Base-by-base conservation (phyloP, 2,888 invertebrate genomes). In the Morinoia aosen region DNA sequence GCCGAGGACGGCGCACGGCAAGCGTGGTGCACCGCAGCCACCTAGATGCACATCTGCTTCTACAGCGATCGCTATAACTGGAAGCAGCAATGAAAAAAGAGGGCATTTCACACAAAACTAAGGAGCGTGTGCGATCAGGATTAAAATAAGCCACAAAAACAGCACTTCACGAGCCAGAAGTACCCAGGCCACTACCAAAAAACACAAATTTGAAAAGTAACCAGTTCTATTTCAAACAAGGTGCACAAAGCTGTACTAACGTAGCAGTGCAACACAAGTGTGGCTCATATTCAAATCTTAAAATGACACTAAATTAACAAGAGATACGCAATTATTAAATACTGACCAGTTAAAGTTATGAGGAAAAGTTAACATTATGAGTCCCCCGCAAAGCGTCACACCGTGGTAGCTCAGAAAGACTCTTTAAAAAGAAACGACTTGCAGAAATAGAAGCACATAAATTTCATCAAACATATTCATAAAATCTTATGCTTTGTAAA, bases 291-390 rank as follows among this genome's bases (percentile, higher is more conserved):
- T 16, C 25, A 76, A 76, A 76, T 76, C 76, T 76, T 76, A 76
- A 76, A 76, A 76, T 76, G 76, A 76, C 76, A 76, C 33, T 76
- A 76, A 76, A 76, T 76, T 76, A 76, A 76, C 25, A 76, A 76
- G 76, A 76, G 76, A 76, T 76, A 76, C 25, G 76, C 76, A 76
- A 76, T 76, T 76, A 76, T 76, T 76, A 76, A 76, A 76, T 76
- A 76, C 76, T 76, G 76, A 76, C 76, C 76, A 76, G 76, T 76
- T 76, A 76, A 76, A 76, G 76, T 76, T 76, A 76, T 76, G 76
- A 76, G 76, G 33, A 76, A 76, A 76, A 19, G 33, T 76, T 76
- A 76, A 76, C 76, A 76, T 19, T 76, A 76, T 19, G 76, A 76
- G 76, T 33, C 76, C 76, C 48, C 25, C 25, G 33, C 76, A 76